phyloP scores from a whole-genome alignment of 2,113 vertebrate species.

The human (Homo sapiens) region DNA sequence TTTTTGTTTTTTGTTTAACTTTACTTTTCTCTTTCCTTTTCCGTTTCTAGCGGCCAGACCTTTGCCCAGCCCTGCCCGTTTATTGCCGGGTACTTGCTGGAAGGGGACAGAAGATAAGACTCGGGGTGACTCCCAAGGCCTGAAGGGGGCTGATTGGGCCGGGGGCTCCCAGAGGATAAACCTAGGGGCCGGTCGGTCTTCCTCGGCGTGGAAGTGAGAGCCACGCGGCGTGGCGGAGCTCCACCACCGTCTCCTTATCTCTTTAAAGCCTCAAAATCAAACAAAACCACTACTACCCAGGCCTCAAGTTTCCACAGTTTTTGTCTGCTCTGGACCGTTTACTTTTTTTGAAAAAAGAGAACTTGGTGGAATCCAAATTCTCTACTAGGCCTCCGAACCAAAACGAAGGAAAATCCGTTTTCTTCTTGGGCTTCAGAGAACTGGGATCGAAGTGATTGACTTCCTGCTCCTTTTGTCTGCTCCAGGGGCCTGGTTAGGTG shows the following conservation, averaged over 20 bases:
- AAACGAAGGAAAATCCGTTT: background rate
- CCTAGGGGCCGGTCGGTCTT: background rate
- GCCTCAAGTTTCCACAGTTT: background rate
- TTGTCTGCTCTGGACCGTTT: background rate
- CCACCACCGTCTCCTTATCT: background rate
- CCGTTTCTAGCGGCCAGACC: background rate
- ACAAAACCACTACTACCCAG: background rate
- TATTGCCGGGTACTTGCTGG: conserved; percentile 23
- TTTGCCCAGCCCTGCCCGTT: background rate
- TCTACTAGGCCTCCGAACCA: background rate
- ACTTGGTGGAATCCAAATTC: background rate
- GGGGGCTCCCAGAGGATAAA: background rate
- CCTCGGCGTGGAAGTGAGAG: background rate
- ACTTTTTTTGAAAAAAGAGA: background rate
- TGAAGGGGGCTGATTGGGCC: background rate
- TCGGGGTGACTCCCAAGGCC: background rate
- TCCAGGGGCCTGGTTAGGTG: background rate
- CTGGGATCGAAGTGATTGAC: background rate
- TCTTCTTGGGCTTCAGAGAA: background rate
- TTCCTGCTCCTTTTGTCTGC: background rate
- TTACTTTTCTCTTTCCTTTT: no score
- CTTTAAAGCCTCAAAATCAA: background rate
- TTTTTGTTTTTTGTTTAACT: background rate
- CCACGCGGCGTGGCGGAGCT: background rate
- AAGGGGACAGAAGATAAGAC: background rate